These are phyloP conservation scores for Vesta saturnalis DNA, from an alignment of 2,888 invertebrate species.

Conservation along the genomic window DNA sequence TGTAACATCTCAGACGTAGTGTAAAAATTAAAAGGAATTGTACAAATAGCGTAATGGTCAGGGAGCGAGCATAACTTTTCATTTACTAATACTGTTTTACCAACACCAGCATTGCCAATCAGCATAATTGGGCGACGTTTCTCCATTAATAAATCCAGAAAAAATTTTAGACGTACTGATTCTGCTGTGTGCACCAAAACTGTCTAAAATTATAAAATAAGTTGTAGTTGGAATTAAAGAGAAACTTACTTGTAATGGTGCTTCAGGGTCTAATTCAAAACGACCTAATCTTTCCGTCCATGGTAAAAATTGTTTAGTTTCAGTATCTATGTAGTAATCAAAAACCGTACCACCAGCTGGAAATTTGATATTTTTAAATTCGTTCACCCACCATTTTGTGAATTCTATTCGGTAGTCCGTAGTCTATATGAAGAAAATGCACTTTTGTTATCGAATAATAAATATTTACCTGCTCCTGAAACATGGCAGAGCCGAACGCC, in stretches of 20 bases:
- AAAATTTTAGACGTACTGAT: constrained; percentile 89
- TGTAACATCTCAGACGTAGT: constrained; percentile 95
- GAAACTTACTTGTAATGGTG: constrained; percentile 80
- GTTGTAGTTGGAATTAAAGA: background rate
- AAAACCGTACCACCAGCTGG: constrained; percentile 93
- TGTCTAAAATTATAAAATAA: constrained; percentile 68
- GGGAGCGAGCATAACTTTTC: constrained; percentile 78
- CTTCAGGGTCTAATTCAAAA: constrained; percentile 91
- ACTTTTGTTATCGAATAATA: background rate
- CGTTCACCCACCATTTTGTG: constrained; percentile 97
- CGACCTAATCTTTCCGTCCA: constrained; percentile 92
- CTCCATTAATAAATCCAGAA: constrained; percentile 89
- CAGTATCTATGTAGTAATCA: constrained; percentile 92
- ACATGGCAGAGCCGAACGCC: constrained; percentile 98
- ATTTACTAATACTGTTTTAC: constrained; percentile 87
- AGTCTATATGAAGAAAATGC: constrained; percentile 49
- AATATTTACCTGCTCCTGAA: constrained; percentile 81
- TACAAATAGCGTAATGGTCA: constrained; percentile 88
- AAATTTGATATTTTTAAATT: constrained; percentile 94
- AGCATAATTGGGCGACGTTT: constrained; percentile 93
- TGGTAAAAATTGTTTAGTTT: constrained; percentile 87
- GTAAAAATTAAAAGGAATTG: constrained; percentile 96
- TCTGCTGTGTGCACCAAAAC: constrained; percentile 93
- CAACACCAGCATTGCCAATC: constrained; percentile 92
- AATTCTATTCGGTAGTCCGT: constrained; percentile 84